Percentiles rank a stretch among this genome's conserved stretches.
Evolutionary conservation across 64 coral and sea anemone species (phyloP).

Genomic region (Pachyseris speciosa): DNA sequence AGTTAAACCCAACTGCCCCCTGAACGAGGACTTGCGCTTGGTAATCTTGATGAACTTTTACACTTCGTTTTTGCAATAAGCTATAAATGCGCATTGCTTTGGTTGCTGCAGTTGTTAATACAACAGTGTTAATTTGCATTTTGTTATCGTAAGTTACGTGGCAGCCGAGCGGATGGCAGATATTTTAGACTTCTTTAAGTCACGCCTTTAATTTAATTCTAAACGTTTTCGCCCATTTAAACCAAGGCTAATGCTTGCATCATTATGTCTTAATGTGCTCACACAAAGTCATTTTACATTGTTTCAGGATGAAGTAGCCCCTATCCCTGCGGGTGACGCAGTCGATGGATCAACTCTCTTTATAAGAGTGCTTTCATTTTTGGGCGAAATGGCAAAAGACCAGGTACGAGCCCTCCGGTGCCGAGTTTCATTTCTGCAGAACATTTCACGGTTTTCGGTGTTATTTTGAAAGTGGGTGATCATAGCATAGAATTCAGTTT

Average conservation of each 20-base stretch:
- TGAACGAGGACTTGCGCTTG: slow-evolving; percentile 78
- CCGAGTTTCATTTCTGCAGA: neutral
- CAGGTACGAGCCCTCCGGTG: slow-evolving; percentile 46
- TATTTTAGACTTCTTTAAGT: too few species aligned
- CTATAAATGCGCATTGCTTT: neutral
- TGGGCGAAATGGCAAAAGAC: slow-evolving; percentile 98
- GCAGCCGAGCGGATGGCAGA: too few species aligned
- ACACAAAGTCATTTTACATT: neutral
- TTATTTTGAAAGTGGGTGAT: too few species aligned
- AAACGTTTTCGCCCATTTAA: too few species aligned
- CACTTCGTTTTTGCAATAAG: neutral
- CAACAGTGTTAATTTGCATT: too few species aligned
- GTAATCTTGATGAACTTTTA: slow-evolving; percentile 12
- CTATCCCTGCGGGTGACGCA: slow-evolving; percentile 54
- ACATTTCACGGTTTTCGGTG: too few species aligned
- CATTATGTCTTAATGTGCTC: too few species aligned
- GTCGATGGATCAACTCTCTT: slow-evolving; percentile 87
- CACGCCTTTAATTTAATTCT: too few species aligned
- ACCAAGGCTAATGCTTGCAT: too few species aligned
- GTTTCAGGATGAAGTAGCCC: slow-evolving; percentile 73
- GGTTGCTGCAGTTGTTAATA: neutral
- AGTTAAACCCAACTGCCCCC: slow-evolving; percentile 67
- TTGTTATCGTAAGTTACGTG: neutral
- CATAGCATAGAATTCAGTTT: too few species aligned
- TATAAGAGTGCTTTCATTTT: slow-evolving; percentile 83